Conservation (phyloP, 2,888 invertebrate genomes). For the Uropetala carovei region DNA sequence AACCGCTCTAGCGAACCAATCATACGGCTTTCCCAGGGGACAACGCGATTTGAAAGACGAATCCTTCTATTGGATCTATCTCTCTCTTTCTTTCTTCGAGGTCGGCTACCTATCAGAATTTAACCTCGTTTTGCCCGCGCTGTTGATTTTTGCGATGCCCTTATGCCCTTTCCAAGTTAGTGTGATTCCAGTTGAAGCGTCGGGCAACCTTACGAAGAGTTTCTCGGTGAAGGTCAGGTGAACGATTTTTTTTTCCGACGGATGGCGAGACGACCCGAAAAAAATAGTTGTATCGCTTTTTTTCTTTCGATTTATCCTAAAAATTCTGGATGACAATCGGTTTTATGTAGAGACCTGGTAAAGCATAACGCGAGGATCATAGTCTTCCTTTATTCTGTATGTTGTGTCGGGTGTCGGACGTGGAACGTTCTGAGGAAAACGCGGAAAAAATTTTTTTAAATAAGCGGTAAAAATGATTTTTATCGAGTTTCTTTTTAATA, state of each 20-base stretch:
- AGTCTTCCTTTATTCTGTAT: no score
- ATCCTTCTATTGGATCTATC: neutral
- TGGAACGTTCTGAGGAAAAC: no score
- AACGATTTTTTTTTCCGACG: neutral
- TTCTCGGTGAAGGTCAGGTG: slow-evolving; percentile 17
- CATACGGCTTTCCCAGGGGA: neutral
- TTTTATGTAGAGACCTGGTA: neutral
- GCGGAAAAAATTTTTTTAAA: no score
- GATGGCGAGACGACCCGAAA: neutral
- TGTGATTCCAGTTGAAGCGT: neutral
- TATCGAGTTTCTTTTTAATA: no score
- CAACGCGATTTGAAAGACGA: neutral
- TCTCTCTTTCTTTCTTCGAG: neutral
- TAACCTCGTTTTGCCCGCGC: neutral
- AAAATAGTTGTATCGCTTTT: neutral
- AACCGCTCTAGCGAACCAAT: neutral
- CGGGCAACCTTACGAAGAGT: neutral
- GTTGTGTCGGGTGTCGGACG: no score
- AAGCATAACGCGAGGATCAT: no score
- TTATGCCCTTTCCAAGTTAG: neutral
- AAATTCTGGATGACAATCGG: neutral
- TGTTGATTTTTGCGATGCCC: neutral
- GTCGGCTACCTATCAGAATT: neutral
- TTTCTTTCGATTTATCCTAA: neutral
- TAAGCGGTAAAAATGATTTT: no score